A percentile compares a stretch with the other conserved stretches of the same genome.
phyloP scores from a whole-genome alignment of 2,888 invertebrate species.

The Nomada flava region DNA sequence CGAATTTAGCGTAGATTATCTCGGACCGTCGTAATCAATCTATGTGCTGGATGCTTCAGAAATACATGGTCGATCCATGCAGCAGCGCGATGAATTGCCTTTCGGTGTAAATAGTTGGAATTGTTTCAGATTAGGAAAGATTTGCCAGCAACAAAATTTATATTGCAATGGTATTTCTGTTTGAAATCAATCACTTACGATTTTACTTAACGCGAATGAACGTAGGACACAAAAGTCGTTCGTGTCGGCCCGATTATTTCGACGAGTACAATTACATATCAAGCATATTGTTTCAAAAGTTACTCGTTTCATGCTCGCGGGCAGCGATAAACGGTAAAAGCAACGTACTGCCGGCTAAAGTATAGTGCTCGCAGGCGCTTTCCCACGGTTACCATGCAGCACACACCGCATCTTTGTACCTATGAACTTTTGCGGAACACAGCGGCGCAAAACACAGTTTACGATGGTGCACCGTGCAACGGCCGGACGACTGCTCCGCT shows the following conservation, averaged over 20 bases:
- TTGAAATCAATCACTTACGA: too few relatives aligned
- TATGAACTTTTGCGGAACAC: conserved; percentile 53
- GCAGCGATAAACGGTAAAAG: conserved; percentile 30
- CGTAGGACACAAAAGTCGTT: not conserved
- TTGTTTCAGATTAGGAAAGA: too few relatives aligned
- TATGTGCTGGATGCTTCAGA: not conserved
- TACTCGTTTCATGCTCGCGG: conserved; percentile 11
- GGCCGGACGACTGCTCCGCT: conserved; percentile 51
- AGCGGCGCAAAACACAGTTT: conserved; percentile 37
- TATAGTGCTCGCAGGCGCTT: conserved; percentile 21
- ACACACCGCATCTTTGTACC: conserved; percentile 49
- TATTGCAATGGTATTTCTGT: too few relatives aligned
- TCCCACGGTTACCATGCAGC: conserved; percentile 46
- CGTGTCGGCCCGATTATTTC: conserved; percentile 4
- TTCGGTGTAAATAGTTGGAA: too few relatives aligned
- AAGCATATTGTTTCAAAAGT: conserved; percentile 4
- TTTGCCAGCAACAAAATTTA: too few relatives aligned
- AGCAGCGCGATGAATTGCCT: too few relatives aligned
- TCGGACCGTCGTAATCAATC: not conserved
- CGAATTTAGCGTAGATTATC: not conserved
- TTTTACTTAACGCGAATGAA: not conserved
- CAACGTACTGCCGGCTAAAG: not conserved
- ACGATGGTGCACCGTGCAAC: conserved; percentile 22
- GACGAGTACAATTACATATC: conserved; percentile 18
- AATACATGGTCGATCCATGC: not conserved